Conservation (phyloP, 1,140 invertebrate genomes). For the Macrobrachium rosenbergii region DNA sequence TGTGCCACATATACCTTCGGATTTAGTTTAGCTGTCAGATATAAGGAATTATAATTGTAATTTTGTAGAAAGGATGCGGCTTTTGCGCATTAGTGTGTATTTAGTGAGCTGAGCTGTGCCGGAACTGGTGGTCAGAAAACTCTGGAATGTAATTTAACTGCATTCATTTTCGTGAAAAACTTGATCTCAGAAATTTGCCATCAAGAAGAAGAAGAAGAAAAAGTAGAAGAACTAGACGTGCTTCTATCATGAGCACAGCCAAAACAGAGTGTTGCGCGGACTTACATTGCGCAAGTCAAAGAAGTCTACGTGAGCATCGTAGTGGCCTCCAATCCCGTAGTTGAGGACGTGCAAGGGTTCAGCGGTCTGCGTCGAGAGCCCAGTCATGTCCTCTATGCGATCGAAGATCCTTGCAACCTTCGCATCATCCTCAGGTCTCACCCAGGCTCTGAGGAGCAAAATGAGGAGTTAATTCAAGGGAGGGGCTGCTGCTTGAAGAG, state of each 20-base stretch:
- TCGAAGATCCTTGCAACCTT: slow-evolving; percentile 44
- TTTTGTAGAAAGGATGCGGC: too few species aligned
- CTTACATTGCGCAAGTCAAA: slow-evolving; percentile 58
- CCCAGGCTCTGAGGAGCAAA: slow-evolving; percentile 52
- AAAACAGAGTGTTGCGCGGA: background rate
- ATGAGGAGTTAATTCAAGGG: background rate
- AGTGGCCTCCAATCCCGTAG: slow-evolving; percentile 68
- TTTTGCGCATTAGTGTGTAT: too few species aligned
- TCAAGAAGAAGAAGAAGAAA: too few species aligned
- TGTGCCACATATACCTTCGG: too few species aligned
- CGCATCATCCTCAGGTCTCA: slow-evolving; percentile 36
- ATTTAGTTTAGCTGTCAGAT: too few species aligned
- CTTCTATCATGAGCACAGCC: background rate
- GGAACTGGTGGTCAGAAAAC: too few species aligned
- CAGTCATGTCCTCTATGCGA: slow-evolving; percentile 62
- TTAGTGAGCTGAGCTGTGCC: too few species aligned
- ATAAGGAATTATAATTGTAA: too few species aligned
- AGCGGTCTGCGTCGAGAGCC: slow-evolving; percentile 51
- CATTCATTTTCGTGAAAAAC: too few species aligned
- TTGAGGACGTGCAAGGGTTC: slow-evolving; percentile 66
- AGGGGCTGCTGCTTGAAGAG: background rate
- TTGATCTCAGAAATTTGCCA: too few species aligned
- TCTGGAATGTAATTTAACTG: too few species aligned
- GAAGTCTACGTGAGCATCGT: slow-evolving; percentile 66
- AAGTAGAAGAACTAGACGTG: too few species aligned